Base-by-base conservation (phyloP, 2,113 vertebrate genomes). In the Catagonus wagneri region DNA sequence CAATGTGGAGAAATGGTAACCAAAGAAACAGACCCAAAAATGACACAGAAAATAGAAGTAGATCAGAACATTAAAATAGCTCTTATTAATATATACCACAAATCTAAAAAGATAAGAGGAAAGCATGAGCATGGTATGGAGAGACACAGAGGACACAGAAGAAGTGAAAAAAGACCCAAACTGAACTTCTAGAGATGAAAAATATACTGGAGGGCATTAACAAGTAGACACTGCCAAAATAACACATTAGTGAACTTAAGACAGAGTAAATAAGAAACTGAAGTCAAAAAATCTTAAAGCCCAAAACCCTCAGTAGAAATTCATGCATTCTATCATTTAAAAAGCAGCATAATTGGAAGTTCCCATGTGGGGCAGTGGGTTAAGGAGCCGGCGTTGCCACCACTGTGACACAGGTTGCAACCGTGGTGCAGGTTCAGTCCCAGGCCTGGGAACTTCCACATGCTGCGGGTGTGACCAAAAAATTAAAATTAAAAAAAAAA, bases 201-300 rank as follows among this genome's bases (percentile, higher is more conserved):
- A 83, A 66, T 66, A 89, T 8, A 66, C 58, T 80, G 16, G 1
- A 65, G 61, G 50, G 11, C 36, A 81, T 88, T 81, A 80, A 81
- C 36, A 89, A 83, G 65, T 39, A 89, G 76, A 94, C 20, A 27
- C 44, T 74, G 19, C 44, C 44, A 56, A 74, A 81, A 89, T 3
- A 89, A 83, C 44, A 32, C 19, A 65, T 65, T 58, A 39, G 12
- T 34, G 34, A 94, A 89, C 32, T 88, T 23, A 81, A 68, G 54
- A 68, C 22, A 56, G 25, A 79, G 50, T 44, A 72, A 23, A 12
- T 89, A 86, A 52, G 29, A 91, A 81, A 63, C 58, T 72, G 5
- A 89, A 83, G 52, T 87, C 32, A 63, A 20, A 95, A 95, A 80
- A 75, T 34, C 83, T 22, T 80, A 85, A 76, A 83, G 58, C 36